phyloP scores from a whole-genome alignment of 2,888 invertebrate genomes.

The Syrphus vitripennis region DNA sequence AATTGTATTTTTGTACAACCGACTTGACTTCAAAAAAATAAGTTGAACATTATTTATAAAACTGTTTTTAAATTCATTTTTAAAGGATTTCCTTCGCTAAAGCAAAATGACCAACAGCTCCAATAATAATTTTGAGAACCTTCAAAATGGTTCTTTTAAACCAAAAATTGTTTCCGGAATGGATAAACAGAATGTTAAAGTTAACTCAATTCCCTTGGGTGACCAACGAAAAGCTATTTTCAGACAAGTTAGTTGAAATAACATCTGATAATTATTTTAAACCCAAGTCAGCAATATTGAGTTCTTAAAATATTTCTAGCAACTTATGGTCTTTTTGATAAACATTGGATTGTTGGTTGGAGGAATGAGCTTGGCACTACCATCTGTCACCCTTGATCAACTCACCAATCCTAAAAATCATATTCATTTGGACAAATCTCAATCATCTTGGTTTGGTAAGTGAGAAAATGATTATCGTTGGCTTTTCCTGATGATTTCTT shows the following conservation, averaged over 20 bases:
- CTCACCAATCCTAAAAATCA: slow-evolving; percentile 75
- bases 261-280: not conserved
- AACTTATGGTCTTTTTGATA: slow-evolving; percentile 78
- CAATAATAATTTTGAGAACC: slow-evolving; percentile 36
- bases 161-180: slow-evolving; percentile 74
- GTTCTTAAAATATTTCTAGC: slow-evolving; percentile 58
- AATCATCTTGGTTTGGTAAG: slow-evolving; percentile 80
- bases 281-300: not conserved
- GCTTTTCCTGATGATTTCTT: not conserved
- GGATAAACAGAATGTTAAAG: slow-evolving; percentile 62
- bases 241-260: slow-evolving; percentile 74
- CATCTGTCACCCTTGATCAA: slow-evolving; percentile 77
- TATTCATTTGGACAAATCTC: slow-evolving; percentile 74
- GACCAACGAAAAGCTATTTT: slow-evolving; percentile 77
- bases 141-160: slow-evolving; percentile 50
- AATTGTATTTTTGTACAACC: too few relatives aligned
- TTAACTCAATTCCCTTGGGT: slow-evolving; percentile 75
- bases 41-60: too few relatives aligned
- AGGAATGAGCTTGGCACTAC: slow-evolving; percentile 79
- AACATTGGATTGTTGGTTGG: slow-evolving; percentile 78
- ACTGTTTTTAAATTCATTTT: not conserved
- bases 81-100: not conserved
- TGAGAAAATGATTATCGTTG: not conserved
- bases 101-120: slow-evolving; percentile 23
- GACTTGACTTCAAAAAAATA: too few relatives aligned